Evolutionary conservation across 2,888 invertebrate genomes (phyloP), one percentile per base, ranked within the genome.

Genomic region (Drosophila testacea): DNA sequence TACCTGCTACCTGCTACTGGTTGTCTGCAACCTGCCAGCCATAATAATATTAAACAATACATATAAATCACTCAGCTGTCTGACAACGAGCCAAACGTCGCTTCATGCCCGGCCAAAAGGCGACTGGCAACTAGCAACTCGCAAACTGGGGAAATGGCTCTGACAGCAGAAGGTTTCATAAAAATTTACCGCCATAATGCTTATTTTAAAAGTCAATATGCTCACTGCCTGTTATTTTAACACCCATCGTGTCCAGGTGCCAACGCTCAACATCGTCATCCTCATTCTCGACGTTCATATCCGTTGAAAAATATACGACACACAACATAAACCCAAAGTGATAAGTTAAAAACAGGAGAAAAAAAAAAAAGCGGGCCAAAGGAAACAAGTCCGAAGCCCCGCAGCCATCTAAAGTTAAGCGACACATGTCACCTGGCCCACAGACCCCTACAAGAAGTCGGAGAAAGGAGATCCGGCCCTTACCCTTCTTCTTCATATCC

Each of bases 131-230:
- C 54, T 32, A 47, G 59, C 11, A 36, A 48, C 30, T 28, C 50
- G 65, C 38, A 54, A 62, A 41, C 51, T 48, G 59, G 42, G 74
- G 70, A 73, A 71, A 69, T 61, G 75, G 47, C 76, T 62, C 47
- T 68, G 80, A 77, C 83, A 79, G 61, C 63, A 55, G 57, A 77
- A 73, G 87, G 81, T 83, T 83, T 88, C 83, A 83, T 86, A 83
- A 83, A 88, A 88, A 84, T 88, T 67, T 88, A 83, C 83, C 76
- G 81, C 81, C 89, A 88, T 84, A 86, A 88, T 84, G 88, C 83
- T 84, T 89, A 85, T 89, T 85, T 89, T 89, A 85, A 88, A 85
- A 85, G 85, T 89, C 85, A 85, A 85, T 85, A 85, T 85, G 85
- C 87, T 84, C 77, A 69, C 76, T 83, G 83, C 88, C 86, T 78